Evolutionary conservation across 2,888 invertebrate genomes (phyloP), one percentile per base, ranked within the genome.

Genomic region (Eupeodes luniger): DNA sequence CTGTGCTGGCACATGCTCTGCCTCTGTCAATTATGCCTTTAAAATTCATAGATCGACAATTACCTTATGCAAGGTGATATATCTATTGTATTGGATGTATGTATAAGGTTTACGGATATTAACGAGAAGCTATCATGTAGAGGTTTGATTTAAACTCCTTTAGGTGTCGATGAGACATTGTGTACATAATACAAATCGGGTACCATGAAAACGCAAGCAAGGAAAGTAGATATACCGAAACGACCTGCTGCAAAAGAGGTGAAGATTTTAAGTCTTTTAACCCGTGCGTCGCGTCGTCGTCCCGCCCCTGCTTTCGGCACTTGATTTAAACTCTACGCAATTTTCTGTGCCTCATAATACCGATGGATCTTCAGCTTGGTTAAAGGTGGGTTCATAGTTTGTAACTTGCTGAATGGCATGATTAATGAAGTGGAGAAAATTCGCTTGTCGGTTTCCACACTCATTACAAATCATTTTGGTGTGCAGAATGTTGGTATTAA

Each of bases 371-470:
- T 0, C 27, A 34, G 34, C 14, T 53, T 49, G 40, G 53, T 16
- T 69, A 59, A 14, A 47, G 72, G 36, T 59, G 59, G 62, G 69
- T 69, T 75, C 75, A 51, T 47, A 66, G 53, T 49, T 72, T 40
- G 16, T 67, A n/a, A 76, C 85, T 85, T 88, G 88, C 78, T 81
- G 85, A 88, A 72, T 53, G 81, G 81, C 84, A 75, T 85, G 88
- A 88, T 88, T 88, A 88, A 88, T 88, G 88, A 85, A 88, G 85
- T 81, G 88, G 78, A 88, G 85, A 88, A 88, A 85, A 88, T 88
- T 69, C 69, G 78, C 78, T 81, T 88, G 85, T 77, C 78, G 74
- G 75, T 88, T 85, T 81, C 88, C 85, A 85, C 81, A 88, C 78
- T 88, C 81, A 81, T 88, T 88, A 88, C 85, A 76, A 81, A 81